Evolutionary conservation across 2,888 invertebrate species (phyloP).

Genomic region (Rhorus exstirpatorius): DNA sequence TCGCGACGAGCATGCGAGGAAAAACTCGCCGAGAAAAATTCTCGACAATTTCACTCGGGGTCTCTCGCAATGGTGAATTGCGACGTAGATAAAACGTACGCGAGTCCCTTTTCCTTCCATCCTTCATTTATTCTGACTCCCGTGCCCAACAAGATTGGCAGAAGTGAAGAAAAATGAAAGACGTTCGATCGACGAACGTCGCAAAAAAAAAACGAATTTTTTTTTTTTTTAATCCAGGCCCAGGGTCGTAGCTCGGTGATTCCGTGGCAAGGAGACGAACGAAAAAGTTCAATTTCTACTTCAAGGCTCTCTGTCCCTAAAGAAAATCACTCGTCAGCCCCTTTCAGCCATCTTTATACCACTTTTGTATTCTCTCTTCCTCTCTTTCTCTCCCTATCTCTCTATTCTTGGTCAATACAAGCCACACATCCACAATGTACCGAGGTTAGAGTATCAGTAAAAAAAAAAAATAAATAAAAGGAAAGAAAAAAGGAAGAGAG

Average conservation of each 20-base stretch:
- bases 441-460: conserved; percentile 20
- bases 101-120: neutral
- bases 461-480: neutral
- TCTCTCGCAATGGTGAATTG: conserved; percentile 5
- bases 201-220: conserved; percentile 19
- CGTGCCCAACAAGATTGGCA: no score
- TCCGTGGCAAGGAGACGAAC: neutral
- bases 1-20: neutral
- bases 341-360: conserved; percentile 4
- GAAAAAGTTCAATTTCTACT: conserved; percentile 10
- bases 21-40: conserved; percentile 7
- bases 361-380: neutral
- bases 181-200: neutral
- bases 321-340: conserved; percentile 15
- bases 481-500: conserved; percentile 7
- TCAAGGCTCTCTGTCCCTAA: neutral
- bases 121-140: neutral
- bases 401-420: conserved; percentile 21
- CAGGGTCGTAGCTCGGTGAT: neutral
- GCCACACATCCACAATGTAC: neutral
- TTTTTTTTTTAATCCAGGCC: neutral
- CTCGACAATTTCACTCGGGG: neutral
- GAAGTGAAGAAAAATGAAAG: neutral
- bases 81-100: conserved; percentile 42
- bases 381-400: neutral